Conservation (phyloP, 2,888 invertebrate species). For the Drosophila setosimentum region DNA sequence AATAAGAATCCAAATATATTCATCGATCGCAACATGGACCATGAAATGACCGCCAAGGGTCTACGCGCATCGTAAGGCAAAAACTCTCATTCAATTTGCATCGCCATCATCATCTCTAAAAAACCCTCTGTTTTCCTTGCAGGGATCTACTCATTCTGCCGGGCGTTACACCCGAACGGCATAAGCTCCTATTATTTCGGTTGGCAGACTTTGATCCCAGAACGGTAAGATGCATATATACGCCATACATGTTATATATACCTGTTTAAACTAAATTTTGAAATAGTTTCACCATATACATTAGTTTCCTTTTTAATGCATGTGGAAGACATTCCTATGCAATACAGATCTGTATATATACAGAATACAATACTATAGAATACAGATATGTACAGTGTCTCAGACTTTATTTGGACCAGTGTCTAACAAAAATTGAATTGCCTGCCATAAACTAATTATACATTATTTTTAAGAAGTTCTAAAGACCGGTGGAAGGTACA, state of each 20-base stretch:
- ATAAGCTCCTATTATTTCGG: conserved; percentile 71
- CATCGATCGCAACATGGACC: conserved; percentile 85
- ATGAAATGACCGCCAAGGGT: conserved; percentile 66
- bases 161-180: conserved; percentile 78
- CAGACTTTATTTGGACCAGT: no score
- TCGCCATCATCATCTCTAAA: neutral
- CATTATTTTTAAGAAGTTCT: no score
- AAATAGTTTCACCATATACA: neutral
- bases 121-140: neutral
- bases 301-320: neutral
- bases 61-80: conserved; percentile 61
- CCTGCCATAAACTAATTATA: no score
- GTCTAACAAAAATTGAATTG: no score
- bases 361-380: no score
- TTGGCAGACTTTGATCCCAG: conserved; percentile 73
- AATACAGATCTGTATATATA: no score
- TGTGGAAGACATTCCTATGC: no score
- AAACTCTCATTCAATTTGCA: neutral
- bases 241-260: no score
- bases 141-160: conserved; percentile 79
- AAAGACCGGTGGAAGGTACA: no score
- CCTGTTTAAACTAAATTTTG: neutral
- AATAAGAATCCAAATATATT: conserved; percentile 86
- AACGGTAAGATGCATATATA: conserved; percentile 56
- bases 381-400: no score